phyloP scores from a whole-genome alignment of 2,888 invertebrate genomes.

The Amphipyra tragopoginis region DNA sequence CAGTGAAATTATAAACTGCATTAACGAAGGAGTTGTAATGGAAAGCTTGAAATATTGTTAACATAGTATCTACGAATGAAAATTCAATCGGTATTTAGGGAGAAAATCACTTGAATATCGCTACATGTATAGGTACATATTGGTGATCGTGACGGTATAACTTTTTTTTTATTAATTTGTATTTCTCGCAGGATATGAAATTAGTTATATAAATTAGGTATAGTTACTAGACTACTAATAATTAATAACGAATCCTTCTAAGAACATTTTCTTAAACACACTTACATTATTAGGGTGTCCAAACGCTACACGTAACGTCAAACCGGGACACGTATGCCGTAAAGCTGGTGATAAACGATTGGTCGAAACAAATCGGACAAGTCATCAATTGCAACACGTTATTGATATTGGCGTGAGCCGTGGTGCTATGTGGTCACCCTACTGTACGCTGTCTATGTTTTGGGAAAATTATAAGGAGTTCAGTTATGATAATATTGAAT shows the following conservation, averaged over 20 bases:
- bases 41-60: too few relatives aligned
- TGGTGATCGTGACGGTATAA: too few relatives aligned
- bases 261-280: constrained; percentile 18
- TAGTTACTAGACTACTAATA: not conserved
- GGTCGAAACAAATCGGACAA: constrained; percentile 85
- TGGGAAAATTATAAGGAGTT: not conserved
- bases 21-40: too few relatives aligned
- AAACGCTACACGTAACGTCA: constrained; percentile 61
- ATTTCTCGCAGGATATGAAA: too few relatives aligned
- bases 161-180: too few relatives aligned
- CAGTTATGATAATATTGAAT: not conserved
- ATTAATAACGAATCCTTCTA: not conserved
- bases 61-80: too few relatives aligned
- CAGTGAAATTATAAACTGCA: too few relatives aligned
- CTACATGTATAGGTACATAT: too few relatives aligned
- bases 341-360: constrained; percentile 84
- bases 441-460: constrained; percentile 13
- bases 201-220: too few relatives aligned
- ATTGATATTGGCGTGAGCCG: constrained; percentile 83
- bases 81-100: too few relatives aligned
- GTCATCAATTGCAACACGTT: constrained; percentile 86
- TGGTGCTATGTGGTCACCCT: constrained; percentile 56
- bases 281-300: constrained; percentile 55
- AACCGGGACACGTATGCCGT: constrained; percentile 76
- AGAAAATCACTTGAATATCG: too few relatives aligned